Evolutionary conservation across 2,113 vertebrate genomes (phyloP), one percentile per base, ranked within the genome.

Genomic region (Thomomys bottae): DNA sequence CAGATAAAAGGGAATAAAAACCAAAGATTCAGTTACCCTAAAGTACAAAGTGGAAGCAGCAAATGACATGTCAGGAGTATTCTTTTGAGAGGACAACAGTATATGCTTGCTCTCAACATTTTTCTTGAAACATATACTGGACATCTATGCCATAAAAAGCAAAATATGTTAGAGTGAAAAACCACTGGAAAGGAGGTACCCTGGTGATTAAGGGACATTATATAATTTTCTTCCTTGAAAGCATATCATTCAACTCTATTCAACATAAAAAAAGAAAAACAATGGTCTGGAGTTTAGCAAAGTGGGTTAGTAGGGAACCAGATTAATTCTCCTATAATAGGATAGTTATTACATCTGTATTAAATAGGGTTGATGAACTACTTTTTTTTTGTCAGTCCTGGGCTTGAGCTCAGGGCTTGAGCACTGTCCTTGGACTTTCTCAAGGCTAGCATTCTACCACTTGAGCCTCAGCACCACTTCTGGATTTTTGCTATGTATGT

Each of bases 21-120:
- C 17, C 18, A 54, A 15, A 54, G 17, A 15, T 14, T 54, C 4
- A 54, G 15, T 4, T 54, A 54, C 4, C 49, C 49, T 54, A 54
- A 54, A 54, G 15, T 54, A 54, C 15, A 54, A 54, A 54, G 49
- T 17, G 2, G 49, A 23, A 75, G 49, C 59, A 68, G 38, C 23
- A 94, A 95, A 76, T 75, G 42, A 2, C 34, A 61, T 61, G 12
- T 57, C 26, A 63, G 14, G 26, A 14, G 21, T 20, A 2, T 72
- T 64, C 15, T 75, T 85, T 87, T 68, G 79, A 80, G 20, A 92
- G 80, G 73, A 76, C 42, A n/a, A 57, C 66, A 77, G 28, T 45
- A 8, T 7, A 30, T 38, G 36, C 17, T 32, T 81, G 8, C 9
- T 75, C 1, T 63, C 14, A n/a, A 59, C 72, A 54, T 57, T 85